A percentile compares a stretch with the other conserved stretches of the same genome.
These are phyloP conservation scores for Poicephalus gulielmi DNA, from an alignment of 2,113 vertebrate genomes.

Conservation along the genomic window DNA sequence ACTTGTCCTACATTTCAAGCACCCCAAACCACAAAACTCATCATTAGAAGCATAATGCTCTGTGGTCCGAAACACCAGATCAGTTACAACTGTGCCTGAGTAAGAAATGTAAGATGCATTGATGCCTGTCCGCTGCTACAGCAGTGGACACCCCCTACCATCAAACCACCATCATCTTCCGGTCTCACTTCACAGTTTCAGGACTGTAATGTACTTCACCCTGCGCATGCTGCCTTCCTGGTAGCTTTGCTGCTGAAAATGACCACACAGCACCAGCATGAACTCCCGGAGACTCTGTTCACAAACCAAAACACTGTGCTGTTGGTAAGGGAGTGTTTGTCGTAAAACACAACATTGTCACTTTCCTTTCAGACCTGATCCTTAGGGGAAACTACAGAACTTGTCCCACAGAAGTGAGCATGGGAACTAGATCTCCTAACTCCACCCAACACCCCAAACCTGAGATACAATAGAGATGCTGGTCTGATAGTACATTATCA, in stretches of 20 bases:
- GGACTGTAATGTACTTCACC: background rate
- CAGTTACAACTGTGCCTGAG: background rate
- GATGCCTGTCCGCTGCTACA: background rate
- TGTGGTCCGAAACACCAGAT: background rate
- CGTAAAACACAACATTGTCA: background rate
- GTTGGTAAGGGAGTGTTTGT: background rate
- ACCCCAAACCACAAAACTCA: constrained; percentile 53
- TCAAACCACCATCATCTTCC: background rate
- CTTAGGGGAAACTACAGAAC: background rate
- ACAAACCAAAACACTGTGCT: background rate
- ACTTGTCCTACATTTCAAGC: constrained; percentile 48
- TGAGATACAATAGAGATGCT: background rate
- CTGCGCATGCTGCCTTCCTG: background rate
- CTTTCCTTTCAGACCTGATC: background rate
- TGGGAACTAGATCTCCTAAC: background rate
- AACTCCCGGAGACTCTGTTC: background rate
- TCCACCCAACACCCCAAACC: background rate
- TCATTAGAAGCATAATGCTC: constrained; percentile 1
- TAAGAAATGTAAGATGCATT: background rate
- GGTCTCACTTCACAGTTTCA: background rate
- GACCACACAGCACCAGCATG: background rate
- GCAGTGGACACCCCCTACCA: background rate
- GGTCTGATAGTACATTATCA: background rate
- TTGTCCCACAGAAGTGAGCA: background rate
- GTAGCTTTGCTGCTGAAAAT: background rate